Conservation (phyloP, 2,797 vertebrate species). For the Liparis tanakae region DNA sequence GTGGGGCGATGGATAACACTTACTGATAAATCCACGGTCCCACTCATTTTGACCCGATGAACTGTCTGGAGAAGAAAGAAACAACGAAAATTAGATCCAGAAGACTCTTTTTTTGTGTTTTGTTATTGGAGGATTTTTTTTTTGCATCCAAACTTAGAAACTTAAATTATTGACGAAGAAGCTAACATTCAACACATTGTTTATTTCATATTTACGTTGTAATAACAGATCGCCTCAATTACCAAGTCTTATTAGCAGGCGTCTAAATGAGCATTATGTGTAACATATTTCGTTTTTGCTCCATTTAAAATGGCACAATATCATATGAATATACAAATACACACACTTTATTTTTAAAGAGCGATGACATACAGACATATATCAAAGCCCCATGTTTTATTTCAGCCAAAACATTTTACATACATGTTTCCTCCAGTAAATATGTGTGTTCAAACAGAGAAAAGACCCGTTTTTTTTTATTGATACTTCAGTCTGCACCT, state of each 20-base stretch:
- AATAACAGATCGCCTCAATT: not conserved
- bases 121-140: not conserved
- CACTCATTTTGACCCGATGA: conserved; percentile 44
- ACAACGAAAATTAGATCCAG: conserved; percentile 43
- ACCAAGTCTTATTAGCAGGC: not conserved
- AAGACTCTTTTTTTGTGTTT: not conserved
- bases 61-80: conserved; percentile 42
- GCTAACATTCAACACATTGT: not conserved
- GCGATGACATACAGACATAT: conserved; percentile 3
- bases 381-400: conserved; percentile 1
- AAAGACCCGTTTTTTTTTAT: conserved; percentile 19
- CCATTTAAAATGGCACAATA: not conserved
- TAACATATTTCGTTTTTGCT: conserved; percentile 12
- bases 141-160: not conserved
- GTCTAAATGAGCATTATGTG: not conserved
- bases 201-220: not conserved
- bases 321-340: not conserved
- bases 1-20: conserved; percentile 53
- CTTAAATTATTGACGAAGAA: not conserved
- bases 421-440: not conserved
- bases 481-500: conserved; percentile 29
- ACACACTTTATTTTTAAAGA: not conserved
- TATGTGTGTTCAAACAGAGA: conserved; percentile 2
- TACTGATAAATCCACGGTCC: conserved; percentile 59
- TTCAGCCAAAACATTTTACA: not conserved